Percentiles rank a stretch among this genome's conserved stretches.
These are phyloP conservation scores for Stigmatopora nigra DNA, from an alignment of 2,113 vertebrate species.

Conservation along the genomic window DNA sequence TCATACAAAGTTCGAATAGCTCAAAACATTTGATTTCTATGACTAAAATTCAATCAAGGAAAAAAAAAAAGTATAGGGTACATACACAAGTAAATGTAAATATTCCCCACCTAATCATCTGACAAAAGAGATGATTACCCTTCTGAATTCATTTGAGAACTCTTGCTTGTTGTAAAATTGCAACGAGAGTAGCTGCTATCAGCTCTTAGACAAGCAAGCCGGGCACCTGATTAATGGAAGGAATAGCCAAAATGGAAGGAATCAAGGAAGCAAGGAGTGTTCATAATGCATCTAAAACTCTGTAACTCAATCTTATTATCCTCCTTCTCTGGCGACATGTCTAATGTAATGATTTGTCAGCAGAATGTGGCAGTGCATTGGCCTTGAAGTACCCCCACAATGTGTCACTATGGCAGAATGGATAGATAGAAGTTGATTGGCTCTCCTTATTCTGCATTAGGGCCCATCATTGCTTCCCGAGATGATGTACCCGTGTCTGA, in stretches of 20 bases:
- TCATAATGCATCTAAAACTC: slow-evolving; percentile 56
- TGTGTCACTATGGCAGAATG: slow-evolving; percentile 60
- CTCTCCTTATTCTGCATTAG: slow-evolving; percentile 69
- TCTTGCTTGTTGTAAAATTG: slow-evolving; percentile 6
- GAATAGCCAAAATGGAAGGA: slow-evolving; percentile 35
- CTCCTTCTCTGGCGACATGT: slow-evolving; percentile 46
- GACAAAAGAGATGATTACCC: slow-evolving; percentile 5
- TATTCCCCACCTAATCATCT: not conserved
- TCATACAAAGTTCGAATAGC: too few relatives aligned
- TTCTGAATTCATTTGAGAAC: slow-evolving; percentile 12
- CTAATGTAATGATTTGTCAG: slow-evolving; percentile 68
- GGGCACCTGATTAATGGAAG: slow-evolving; percentile 25
- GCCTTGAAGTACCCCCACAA: slow-evolving; percentile 58
- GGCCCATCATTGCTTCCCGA: slow-evolving; percentile 54
- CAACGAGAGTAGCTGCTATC: not conserved
- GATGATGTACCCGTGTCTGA: slow-evolving; percentile 62
- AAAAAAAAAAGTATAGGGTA: too few relatives aligned
- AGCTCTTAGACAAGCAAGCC: slow-evolving; percentile 7
- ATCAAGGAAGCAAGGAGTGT: slow-evolving; percentile 31
- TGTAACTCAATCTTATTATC: slow-evolving; percentile 61
- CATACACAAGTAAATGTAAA: not conserved
- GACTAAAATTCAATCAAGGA: too few relatives aligned
- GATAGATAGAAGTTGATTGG: slow-evolving; percentile 65
- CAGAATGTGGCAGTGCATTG: slow-evolving; percentile 46
- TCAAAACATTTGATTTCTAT: too few relatives aligned